Evolutionary conservation across 2,113 vertebrate genomes (phyloP).

Genomic region (Apus apus): DNA sequence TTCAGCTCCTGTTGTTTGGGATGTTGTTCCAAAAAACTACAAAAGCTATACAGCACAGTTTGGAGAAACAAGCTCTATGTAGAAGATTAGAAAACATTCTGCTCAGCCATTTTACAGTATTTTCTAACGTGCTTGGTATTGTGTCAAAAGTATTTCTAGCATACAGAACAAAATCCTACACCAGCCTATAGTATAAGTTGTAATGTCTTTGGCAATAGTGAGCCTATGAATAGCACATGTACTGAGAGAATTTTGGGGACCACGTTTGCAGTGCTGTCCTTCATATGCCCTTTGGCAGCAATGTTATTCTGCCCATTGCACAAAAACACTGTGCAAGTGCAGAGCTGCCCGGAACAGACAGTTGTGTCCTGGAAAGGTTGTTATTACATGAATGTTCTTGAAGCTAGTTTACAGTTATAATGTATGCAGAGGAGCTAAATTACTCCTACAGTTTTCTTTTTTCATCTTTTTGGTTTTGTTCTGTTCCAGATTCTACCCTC

Average conservation of each 20-base stretch:
- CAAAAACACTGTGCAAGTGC: neutral
- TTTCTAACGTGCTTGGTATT: neutral
- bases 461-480: neutral
- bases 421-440: neutral
- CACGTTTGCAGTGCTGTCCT: accelerated
- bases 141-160: neutral
- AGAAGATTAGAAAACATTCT: neutral
- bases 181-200: neutral
- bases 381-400: neutral
- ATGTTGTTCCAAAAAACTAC: neutral
- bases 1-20: neutral
- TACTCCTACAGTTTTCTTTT: neutral
- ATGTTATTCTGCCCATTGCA: neutral
- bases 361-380: neutral
- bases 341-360: neutral
- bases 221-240: neutral
- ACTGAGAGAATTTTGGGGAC: neutral
- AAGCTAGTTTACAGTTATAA: neutral
- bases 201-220: neutral
- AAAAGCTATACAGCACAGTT: neutral
- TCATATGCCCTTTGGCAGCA: neutral
- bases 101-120: neutral
- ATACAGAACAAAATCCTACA: neutral
- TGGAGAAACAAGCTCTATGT: neutral
- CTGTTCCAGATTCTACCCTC: neutral